These are phyloP conservation scores for Discoglossus pictus DNA, from an alignment of 2,797 vertebrate genomes.

Conservation along the genomic window DNA sequence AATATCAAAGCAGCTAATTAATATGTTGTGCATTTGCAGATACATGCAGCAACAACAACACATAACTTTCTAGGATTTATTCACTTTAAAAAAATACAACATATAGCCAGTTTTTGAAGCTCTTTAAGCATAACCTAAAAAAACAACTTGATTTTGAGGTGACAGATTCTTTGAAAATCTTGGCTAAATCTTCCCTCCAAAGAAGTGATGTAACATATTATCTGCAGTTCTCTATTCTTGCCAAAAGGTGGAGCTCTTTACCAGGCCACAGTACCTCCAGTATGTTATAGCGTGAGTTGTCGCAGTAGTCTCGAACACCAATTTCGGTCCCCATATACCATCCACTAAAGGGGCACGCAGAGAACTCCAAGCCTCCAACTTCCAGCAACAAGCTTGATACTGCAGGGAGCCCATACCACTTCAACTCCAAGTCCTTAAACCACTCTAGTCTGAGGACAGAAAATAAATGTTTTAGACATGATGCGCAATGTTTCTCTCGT, in stretches of 20 bases:
- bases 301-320: conserved; percentile 94
- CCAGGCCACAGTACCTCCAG: conserved; percentile 79
- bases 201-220: too few relatives aligned
- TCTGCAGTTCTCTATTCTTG: conserved; percentile 14
- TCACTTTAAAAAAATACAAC: too few relatives aligned
- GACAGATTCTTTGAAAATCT: too few relatives aligned
- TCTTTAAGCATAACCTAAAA: too few relatives aligned
- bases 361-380: conserved; percentile 92
- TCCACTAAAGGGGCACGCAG: conserved; percentile 93
- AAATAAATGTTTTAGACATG: not conserved
- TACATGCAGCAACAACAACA: too few relatives aligned
- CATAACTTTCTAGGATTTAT: too few relatives aligned
- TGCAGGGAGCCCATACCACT: conserved; percentile 93
- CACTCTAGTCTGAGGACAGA: conserved; percentile 79
- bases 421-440: conserved; percentile 91
- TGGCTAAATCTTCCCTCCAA: too few relatives aligned
- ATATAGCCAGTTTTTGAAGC: too few relatives aligned
- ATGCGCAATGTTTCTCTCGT: too few relatives aligned
- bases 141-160: too few relatives aligned
- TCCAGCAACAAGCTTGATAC: conserved; percentile 96
- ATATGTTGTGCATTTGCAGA: too few relatives aligned
- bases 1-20: too few relatives aligned
- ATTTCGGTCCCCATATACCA: conserved; percentile 99
- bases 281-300: conserved; percentile 94
- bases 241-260: conserved; percentile 51